These are phyloP conservation scores for Tonatia bakeri DNA, from an alignment of 2,113 vertebrate genomes.

Conservation along the genomic window DNA sequence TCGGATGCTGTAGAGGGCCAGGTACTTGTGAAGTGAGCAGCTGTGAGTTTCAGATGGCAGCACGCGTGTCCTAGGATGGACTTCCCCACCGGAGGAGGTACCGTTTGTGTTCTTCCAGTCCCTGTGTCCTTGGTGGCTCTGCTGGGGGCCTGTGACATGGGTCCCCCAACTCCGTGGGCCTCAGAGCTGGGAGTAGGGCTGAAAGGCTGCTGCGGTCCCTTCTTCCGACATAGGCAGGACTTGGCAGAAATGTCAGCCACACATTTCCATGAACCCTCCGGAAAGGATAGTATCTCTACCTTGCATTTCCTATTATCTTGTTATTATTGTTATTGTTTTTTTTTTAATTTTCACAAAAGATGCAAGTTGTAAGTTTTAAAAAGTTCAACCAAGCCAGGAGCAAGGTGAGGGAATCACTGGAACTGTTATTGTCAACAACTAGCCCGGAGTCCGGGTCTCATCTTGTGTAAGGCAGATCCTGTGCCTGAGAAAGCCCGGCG, in stretches of 20 bases:
- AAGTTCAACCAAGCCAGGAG: background rate
- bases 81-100: background rate
- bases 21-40: background rate
- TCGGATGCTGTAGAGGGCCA: background rate
- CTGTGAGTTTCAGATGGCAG: background rate
- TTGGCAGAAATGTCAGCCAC: background rate
- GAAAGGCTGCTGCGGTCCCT: background rate
- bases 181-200: background rate
- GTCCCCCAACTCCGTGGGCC: background rate
- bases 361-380: background rate
- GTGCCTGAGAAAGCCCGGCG: background rate
- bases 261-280: background rate
- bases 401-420: background rate
- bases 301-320: background rate
- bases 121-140: background rate
- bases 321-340: background rate
- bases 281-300: background rate
- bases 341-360: constrained; percentile 17
- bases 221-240: background rate
- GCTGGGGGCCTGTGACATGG: background rate
- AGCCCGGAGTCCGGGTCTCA: background rate
- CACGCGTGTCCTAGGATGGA: background rate
- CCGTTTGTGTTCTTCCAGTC: background rate
- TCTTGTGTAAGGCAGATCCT: accelerated
- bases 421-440: background rate